Percentiles rank a stretch among this genome's conserved stretches.
phyloP scores from a whole-genome alignment of 2,113 vertebrate genomes.

The Trichomycterus rosablanca region DNA sequence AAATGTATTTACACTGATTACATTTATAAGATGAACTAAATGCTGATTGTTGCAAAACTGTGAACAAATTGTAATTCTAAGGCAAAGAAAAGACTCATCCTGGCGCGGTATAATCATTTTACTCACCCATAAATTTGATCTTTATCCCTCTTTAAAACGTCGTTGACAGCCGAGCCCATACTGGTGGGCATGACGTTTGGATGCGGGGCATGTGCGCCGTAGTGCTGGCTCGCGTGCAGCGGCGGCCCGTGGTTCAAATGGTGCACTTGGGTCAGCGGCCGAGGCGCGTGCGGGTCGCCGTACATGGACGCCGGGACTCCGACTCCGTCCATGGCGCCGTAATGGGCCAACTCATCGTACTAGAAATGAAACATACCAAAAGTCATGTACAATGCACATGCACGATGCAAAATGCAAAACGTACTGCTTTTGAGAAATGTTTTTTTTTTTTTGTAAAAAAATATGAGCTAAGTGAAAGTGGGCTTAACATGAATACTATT shows the following conservation, averaged over 20 bases:
- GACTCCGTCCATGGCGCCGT: conserved; percentile 98
- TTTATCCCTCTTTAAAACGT: conserved; percentile 99
- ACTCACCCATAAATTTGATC: conserved; percentile 98
- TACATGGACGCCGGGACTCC: conserved; percentile 97
- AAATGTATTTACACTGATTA: too few species aligned
- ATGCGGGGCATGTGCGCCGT: conserved; percentile 96
- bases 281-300: conserved; percentile 94
- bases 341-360: conserved; percentile 99
- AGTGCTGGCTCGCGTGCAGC: conserved; percentile 96
- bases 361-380: conserved; percentile 65
- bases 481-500: background rate
- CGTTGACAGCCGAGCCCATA: conserved; percentile 99
- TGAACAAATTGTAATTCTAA: too few species aligned
- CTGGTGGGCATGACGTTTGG: conserved; percentile 97
- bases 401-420: background rate
- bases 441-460: background rate
- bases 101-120: conserved; percentile 24
- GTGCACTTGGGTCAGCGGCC: conserved; percentile 97
- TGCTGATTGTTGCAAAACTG: too few species aligned
- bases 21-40: too few species aligned
- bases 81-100: background rate
- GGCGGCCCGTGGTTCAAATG: conserved; percentile 98
- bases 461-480: conserved; percentile 14
- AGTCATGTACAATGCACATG: conserved; percentile 39
- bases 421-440: background rate